phyloP scores from a whole-genome alignment of 2,113 vertebrate genomes.

The Podilymbus podiceps region DNA sequence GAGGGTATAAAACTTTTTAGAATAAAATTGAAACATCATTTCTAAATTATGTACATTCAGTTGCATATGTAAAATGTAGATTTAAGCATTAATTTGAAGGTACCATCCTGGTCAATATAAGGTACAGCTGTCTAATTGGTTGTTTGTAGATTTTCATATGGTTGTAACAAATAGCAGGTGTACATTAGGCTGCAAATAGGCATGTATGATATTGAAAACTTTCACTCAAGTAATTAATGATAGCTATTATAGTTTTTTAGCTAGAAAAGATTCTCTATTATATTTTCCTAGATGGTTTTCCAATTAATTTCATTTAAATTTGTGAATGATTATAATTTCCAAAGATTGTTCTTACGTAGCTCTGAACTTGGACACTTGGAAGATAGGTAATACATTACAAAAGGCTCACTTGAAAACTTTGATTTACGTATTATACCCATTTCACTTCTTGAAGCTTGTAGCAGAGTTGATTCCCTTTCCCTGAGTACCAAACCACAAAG shows the following conservation, averaged over 20 bases:
- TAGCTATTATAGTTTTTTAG: background rate
- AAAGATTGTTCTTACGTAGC: background rate
- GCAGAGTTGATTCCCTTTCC: background rate
- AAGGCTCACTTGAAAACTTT: background rate
- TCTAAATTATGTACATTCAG: background rate
- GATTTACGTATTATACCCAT: background rate
- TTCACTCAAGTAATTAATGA: background rate
- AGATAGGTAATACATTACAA: background rate
- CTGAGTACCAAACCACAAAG: background rate
- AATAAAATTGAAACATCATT: background rate
- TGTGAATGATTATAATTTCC: background rate
- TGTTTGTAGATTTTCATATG: background rate
- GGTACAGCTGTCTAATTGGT: background rate
- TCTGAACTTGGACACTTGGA: background rate
- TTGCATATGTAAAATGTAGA: background rate
- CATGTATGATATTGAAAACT: background rate
- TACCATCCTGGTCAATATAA: background rate
- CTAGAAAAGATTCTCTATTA: background rate
- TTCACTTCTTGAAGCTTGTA: background rate
- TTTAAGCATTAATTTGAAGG: background rate
- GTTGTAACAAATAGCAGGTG: background rate
- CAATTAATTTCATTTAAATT: background rate
- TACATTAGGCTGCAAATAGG: background rate
- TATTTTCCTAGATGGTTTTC: background rate
- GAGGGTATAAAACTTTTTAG: background rate